Evolutionary conservation across 2,797 vertebrate species (phyloP).

Genomic region (Antrozous pallidus): DNA sequence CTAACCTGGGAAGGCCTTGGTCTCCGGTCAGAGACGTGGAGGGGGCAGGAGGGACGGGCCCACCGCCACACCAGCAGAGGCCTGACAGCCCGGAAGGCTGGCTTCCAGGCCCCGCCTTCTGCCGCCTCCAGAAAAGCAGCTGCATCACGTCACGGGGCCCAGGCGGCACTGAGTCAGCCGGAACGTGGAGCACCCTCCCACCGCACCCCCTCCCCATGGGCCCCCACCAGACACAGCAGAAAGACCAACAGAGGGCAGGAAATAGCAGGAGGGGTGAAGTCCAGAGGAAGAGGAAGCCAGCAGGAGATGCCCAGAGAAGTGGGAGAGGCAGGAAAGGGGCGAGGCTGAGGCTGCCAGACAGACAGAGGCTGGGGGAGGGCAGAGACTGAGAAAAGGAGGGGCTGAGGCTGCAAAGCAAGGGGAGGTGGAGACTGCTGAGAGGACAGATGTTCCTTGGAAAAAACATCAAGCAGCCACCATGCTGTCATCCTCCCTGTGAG

Average conservation of each 20-base stretch:
- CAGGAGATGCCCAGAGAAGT: not conserved
- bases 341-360: not conserved
- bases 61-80: not conserved
- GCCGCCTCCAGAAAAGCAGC: not conserved
- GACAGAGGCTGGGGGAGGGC: not conserved
- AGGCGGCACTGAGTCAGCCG: not conserved
- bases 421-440: not conserved
- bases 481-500: not conserved
- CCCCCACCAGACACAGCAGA: not conserved
- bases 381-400: not conserved
- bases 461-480: not conserved
- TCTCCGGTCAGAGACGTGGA: no score
- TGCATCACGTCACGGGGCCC: not conserved
- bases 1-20: not conserved
- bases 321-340: not conserved
- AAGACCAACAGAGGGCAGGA: not conserved
- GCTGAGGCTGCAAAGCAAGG: not conserved
- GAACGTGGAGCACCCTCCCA: accelerated
- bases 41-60: no score
- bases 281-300: not conserved
- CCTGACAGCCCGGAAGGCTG: not conserved
- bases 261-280: not conserved
- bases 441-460: not conserved
- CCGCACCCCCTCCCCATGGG: not conserved
- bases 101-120: not conserved